Base-by-base conservation (phyloP, 2,888 invertebrate species). In the Actias luna region DNA sequence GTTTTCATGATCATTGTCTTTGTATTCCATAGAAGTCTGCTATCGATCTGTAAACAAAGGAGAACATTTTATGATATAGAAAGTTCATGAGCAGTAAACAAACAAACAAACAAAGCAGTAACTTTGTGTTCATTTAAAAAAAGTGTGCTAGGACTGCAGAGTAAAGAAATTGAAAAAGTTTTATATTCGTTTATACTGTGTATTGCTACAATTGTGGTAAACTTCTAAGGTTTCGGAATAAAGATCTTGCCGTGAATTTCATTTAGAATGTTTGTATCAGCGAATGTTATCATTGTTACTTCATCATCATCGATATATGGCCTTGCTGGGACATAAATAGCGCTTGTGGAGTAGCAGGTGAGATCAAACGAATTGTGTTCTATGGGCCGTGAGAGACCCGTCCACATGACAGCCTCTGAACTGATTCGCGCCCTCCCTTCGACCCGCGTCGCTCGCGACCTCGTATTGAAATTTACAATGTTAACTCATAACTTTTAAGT, bases 311-410 rank as follows among this genome's bases (percentile, higher is more conserved):
- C 74, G 80, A 71, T 74, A 76, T 75, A 76, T 78, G 87, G 84
- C 89, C 90, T 90, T 88, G 85, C 78, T 73, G 74, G 73, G 80
- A 78, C 85, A 85, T 85, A 91, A 90, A 92, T 92, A 92, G 91
- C 84, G 80, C 79, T 79, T 75, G 81, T 84, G 82, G 84, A 80
- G 77, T 77, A 80, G 81, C 79, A 83, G 84, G 78, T 81, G 88
- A 92, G 89, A 92, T 92, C 92, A 92, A 92, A 92, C 92, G 83
- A 92, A 91, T 85, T 88, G 89, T 89, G 91, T 82, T 82, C 87
- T 78, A 70, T 88, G 89, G 87, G 85, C 84, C 87, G 92, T 90
- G 82, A 87, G 80, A 80, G 81, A 80, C 77, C 79, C 79, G 80
- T 88, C 79, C 89, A 84, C 90, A 89, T 90, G 91, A 90, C 78